Evolutionary conservation across 2,113 vertebrate genomes (phyloP).

Genomic region (Theropithecus gelada): DNA sequence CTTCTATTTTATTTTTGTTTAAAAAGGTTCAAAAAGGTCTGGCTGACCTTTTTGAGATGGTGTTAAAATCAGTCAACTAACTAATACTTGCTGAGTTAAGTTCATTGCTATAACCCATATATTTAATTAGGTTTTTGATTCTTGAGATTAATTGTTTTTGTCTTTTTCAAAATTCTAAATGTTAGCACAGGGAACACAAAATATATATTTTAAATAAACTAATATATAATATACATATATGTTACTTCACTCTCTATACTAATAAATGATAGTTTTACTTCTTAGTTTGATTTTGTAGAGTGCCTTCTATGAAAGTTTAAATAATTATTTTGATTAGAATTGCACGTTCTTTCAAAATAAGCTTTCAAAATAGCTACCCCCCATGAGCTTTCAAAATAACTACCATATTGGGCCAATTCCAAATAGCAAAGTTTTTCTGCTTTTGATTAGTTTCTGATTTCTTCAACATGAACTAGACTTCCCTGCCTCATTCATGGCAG

Average conservation of each 20-base stretch:
- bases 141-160: not conserved
- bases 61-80: conserved; percentile 4
- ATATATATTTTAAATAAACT: not conserved
- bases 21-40: not conserved
- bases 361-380: not conserved
- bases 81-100: not conserved
- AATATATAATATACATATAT: not conserved
- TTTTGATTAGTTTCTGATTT: conserved; percentile 55
- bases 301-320: conserved; percentile 7
- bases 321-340: conserved; percentile 43
- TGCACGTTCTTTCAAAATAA: not conserved
- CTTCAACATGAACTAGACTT: not conserved
- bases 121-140: not conserved
- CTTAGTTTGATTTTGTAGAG: conserved; percentile 9
- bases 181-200: not conserved
- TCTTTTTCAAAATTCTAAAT: conserved; percentile 1
- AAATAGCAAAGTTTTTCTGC: conserved; percentile 23
- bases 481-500: conserved; percentile 15
- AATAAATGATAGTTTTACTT: not conserved
- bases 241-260: not conserved
- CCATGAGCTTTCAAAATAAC: not conserved
- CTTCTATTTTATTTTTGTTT: not conserved
- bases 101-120: not conserved
- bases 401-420: not conserved
- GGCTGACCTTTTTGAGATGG: not conserved